Evolutionary conservation across 53 echinoderm and acorn worm genomes (phyloP).

Genomic region (Luidia sarsii): DNA sequence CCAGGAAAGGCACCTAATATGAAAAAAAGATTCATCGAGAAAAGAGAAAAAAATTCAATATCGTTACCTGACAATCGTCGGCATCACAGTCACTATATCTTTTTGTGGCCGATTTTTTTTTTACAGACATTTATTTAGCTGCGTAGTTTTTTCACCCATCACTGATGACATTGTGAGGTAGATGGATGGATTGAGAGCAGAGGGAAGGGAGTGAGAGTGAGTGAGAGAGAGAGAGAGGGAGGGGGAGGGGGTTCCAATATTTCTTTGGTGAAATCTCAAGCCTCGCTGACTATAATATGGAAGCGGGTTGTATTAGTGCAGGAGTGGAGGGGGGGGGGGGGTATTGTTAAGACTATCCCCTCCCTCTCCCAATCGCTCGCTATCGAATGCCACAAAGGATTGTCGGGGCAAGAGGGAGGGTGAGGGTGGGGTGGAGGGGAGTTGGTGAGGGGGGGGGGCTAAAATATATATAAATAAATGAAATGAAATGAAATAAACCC

Average conservation of each 20-base stretch:
- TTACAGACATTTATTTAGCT: constrained; percentile 7
- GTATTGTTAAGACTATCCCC: constrained; percentile 29
- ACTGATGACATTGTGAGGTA: constrained; percentile 40
- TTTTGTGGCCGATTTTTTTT: background rate
- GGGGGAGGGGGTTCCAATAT: no score
- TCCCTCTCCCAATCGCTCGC: constrained; percentile 30
- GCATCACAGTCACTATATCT: constrained; percentile 44
- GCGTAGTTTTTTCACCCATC: constrained; percentile 29
- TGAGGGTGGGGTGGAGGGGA: no score
- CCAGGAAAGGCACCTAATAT: no score
- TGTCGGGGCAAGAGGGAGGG: no score
- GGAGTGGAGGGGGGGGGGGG: background rate
- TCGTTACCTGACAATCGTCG: constrained; percentile 48
- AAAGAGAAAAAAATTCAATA: constrained; percentile 50
- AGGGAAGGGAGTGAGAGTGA: constrained; percentile 18
- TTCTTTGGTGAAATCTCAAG: no score
- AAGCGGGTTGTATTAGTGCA: no score
- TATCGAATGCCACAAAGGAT: constrained; percentile 16
- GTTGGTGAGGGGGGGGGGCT: no score
- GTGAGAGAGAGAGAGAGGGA: no score
- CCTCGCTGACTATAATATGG: no score
- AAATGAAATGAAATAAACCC: no score
- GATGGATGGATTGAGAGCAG: background rate
- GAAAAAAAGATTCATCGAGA: background rate
- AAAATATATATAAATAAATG: no score